Percentiles rank a stretch among this genome's conserved stretches.
Conservation (phyloP, 2,888 invertebrate genomes). For the Oligia fasciuncula region DNA sequence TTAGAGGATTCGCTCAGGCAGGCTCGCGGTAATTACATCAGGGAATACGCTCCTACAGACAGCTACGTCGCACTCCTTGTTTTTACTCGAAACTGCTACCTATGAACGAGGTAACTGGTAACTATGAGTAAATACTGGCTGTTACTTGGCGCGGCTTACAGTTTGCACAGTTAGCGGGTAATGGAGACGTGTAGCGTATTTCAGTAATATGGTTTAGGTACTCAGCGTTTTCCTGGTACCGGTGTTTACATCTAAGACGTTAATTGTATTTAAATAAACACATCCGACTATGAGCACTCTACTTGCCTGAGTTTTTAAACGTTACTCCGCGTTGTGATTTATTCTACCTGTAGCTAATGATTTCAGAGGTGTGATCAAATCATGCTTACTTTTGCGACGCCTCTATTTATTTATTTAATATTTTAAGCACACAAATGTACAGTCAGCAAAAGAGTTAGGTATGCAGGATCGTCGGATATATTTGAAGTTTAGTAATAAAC, state of each 20-base stretch:
- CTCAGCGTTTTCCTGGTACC: constrained; percentile 25
- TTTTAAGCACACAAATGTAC: no score
- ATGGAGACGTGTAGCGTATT: constrained; percentile 38
- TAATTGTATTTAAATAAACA: constrained; percentile 27
- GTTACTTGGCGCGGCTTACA: constrained; percentile 52
- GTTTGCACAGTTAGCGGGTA: constrained; percentile 48
- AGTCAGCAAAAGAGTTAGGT: no score
- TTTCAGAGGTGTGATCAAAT: not conserved
- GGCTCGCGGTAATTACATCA: constrained; percentile 86
- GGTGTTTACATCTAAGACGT: constrained; percentile 22
- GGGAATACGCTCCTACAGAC: constrained; percentile 81
- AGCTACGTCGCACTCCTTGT: constrained; percentile 73
- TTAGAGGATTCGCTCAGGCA: constrained; percentile 82
- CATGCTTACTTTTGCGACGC: not conserved
- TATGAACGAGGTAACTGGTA: constrained; percentile 60
- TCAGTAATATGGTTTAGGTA: constrained; percentile 45
- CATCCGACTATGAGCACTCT: not conserved
- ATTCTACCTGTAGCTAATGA: not conserved
- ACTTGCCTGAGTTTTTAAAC: not conserved
- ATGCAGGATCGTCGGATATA: no score
- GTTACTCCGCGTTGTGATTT: not conserved
- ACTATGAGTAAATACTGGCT: constrained; percentile 55
- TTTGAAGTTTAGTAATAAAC: no score
- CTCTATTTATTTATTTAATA: not conserved
- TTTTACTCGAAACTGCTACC: constrained; percentile 76